phyloP scores from a whole-genome alignment of 2,797 vertebrate species.

The Enteromius paludinosus region DNA sequence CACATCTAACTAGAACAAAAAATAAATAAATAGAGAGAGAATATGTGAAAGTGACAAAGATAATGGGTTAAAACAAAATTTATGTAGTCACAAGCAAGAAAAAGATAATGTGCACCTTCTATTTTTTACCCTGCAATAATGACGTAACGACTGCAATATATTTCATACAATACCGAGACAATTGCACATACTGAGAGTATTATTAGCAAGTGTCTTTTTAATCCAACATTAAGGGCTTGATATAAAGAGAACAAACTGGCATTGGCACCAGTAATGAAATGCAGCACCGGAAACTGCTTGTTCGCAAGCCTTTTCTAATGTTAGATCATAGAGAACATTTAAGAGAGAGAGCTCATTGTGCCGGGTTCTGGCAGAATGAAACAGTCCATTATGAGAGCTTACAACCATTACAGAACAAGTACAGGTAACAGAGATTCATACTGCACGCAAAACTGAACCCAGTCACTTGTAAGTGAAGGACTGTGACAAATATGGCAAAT shows the following conservation, averaged over 20 bases:
- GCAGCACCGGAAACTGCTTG: background rate
- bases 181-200: background rate
- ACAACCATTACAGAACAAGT: constrained; percentile 21
- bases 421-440: background rate
- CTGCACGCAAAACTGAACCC: background rate
- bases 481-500: background rate
- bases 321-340: background rate
- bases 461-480: background rate
- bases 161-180: too few relatives aligned
- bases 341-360: background rate
- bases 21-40: background rate
- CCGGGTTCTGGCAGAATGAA: background rate
- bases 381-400: background rate
- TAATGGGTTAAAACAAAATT: background rate
- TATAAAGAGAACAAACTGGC: background rate
- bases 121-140: background rate
- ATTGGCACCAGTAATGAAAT: background rate
- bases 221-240: background rate
- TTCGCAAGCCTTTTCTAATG: background rate
- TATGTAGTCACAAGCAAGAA: background rate
- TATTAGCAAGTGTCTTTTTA: constrained; percentile 6
- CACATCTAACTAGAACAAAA: constrained; percentile 1
- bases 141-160: background rate
- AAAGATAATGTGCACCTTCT: background rate
- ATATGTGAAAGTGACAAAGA: background rate